These are phyloP conservation scores for Sebastes minor DNA, from an alignment of 2,797 vertebrate species.

Conservation along the genomic window DNA sequence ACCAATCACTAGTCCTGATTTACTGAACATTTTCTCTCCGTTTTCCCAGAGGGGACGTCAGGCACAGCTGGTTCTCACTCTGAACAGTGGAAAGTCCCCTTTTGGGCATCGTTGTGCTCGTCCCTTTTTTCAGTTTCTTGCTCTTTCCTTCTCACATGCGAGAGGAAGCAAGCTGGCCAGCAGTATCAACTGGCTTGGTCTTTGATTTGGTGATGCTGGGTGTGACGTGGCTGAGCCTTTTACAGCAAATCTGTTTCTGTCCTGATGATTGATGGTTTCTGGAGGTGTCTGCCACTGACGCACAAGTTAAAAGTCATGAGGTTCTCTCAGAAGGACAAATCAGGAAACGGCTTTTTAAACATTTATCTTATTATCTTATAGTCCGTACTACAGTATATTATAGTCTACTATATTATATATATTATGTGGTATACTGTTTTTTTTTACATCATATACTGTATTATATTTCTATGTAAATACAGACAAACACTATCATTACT, in stretches of 20 bases:
- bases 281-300: not conserved
- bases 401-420: not conserved
- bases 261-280: slow-evolving; percentile 14
- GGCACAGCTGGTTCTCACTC: slow-evolving; percentile 66
- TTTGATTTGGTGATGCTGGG: not conserved
- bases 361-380: not conserved
- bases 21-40: slow-evolving; percentile 17
- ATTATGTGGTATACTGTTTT: not conserved
- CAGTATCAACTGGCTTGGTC: slow-evolving; percentile 23
- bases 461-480: not conserved
- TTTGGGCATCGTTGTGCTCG: slow-evolving; percentile 35
- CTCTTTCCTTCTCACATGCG: slow-evolving; percentile 23
- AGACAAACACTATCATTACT: not conserved
- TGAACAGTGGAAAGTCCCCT: slow-evolving; percentile 62
- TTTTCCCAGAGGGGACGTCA: slow-evolving; percentile 22
- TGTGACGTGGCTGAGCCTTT: slow-evolving; percentile 37
- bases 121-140: slow-evolving; percentile 50
- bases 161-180: slow-evolving; percentile 19
- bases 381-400: not conserved
- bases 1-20: slow-evolving; percentile 1
- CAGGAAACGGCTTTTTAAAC: not conserved
- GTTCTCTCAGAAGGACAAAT: not conserved
- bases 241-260: not conserved
- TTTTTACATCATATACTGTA: not conserved
- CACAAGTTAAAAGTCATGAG: not conserved